A percentile compares a stretch with the other conserved stretches of the same genome.
phyloP scores from a whole-genome alignment of 2,113 vertebrate genomes.

The Bombycilla garrulus region DNA sequence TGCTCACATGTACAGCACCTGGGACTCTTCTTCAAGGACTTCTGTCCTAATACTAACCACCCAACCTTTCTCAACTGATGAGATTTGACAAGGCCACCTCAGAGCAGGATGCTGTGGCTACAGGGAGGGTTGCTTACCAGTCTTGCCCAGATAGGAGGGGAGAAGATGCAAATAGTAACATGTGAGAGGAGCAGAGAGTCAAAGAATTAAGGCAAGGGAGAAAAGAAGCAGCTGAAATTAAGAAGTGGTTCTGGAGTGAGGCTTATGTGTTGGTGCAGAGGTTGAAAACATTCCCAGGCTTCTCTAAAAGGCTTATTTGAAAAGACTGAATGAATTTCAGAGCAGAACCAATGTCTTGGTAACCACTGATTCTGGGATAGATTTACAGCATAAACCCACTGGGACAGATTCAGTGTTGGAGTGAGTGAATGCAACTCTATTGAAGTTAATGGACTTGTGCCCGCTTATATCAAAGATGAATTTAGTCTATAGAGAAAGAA shows the following conservation, averaged over 20 bases:
- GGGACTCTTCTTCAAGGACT: neutral
- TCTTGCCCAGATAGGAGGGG: neutral
- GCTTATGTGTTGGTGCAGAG: neutral
- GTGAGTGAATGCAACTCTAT: slow-evolving; percentile 18
- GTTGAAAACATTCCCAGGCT: neutral
- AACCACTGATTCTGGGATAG: slow-evolving; percentile 45
- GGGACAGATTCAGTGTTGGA: slow-evolving; percentile 42
- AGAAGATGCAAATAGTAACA: neutral
- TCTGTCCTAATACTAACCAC: neutral
- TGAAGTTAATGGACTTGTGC: slow-evolving; percentile 58
- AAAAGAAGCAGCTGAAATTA: neutral
- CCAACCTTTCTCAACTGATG: neutral
- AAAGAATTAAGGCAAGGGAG: neutral
- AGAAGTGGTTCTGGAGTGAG: neutral
- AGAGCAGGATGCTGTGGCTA: neutral
- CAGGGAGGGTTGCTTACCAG: neutral
- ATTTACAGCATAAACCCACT: slow-evolving; percentile 53
- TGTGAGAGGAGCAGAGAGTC: neutral
- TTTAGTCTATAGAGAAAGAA: slow-evolving; percentile 43
- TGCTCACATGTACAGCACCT: neutral
- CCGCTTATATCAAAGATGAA: slow-evolving; percentile 23
- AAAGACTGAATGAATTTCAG: slow-evolving; percentile 36
- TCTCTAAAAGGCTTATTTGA: neutral
- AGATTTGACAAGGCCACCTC: neutral
- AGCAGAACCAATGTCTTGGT: slow-evolving; percentile 15